These are phyloP conservation scores for Napeogenes sylphis DNA, from an alignment of 2,888 invertebrate genomes.

Conservation along the genomic window DNA sequence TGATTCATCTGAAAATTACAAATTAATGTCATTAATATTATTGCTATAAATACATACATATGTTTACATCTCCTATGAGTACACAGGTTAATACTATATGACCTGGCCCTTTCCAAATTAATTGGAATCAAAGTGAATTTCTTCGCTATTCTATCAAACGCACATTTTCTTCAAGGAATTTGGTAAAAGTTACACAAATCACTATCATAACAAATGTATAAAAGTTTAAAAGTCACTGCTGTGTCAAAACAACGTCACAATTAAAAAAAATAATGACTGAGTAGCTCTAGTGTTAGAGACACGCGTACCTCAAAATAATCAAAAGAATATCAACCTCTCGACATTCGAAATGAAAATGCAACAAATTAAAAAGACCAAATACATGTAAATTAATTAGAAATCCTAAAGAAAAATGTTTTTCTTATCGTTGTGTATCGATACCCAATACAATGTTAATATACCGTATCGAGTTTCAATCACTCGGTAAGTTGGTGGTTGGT, in stretches of 20 bases:
- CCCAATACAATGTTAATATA: slow-evolving; percentile 75
- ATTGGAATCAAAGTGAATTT: too few relatives aligned
- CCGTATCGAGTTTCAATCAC: slow-evolving; percentile 72
- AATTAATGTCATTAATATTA: slow-evolving; percentile 1
- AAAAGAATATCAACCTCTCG: neutral
- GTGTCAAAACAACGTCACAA: too few relatives aligned
- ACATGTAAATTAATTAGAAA: slow-evolving; percentile 2
- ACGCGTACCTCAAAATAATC: too few relatives aligned
- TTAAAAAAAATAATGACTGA: too few relatives aligned
- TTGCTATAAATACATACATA: neutral
- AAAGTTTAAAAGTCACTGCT: too few relatives aligned
- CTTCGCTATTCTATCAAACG: too few relatives aligned
- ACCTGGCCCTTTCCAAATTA: too few relatives aligned
- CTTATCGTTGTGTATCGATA: slow-evolving; percentile 65
- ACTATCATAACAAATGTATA: too few relatives aligned
- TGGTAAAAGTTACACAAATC: too few relatives aligned
- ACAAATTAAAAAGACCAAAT: slow-evolving; percentile 6
- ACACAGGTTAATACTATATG: neutral
- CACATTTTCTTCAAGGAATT: too few relatives aligned
- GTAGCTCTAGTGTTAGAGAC: too few relatives aligned
- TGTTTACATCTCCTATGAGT: neutral
- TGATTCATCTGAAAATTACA: slow-evolving; percentile 91
- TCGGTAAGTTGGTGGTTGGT: slow-evolving; percentile 70
- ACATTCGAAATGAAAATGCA: neutral
- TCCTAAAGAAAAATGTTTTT: slow-evolving; percentile 35